Evolutionary conservation across 2,797 vertebrate genomes (phyloP).

Genomic region (Enteromius viviparus): DNA sequence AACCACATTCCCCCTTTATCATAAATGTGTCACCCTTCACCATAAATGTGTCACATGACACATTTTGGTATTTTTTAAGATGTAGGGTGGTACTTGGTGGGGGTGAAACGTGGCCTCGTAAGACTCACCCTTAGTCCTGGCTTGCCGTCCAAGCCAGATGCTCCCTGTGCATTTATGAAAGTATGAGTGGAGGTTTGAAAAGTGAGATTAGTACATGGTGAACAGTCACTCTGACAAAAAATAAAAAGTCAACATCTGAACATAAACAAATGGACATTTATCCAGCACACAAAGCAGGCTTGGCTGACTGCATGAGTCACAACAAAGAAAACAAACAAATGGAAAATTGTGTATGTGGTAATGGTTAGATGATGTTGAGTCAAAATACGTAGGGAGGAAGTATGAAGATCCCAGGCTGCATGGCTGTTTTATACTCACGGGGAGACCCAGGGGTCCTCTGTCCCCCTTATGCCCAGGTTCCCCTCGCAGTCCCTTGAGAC

Average conservation of each 20-base stretch:
- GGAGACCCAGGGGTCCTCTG: constrained; percentile 97
- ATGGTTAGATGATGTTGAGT: constrained; percentile 21
- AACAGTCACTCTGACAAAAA: constrained; percentile 67
- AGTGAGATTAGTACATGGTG: constrained; percentile 94
- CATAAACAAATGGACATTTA: constrained; percentile 66
- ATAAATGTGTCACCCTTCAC: too few relatives aligned
- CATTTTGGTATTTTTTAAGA: constrained; percentile 20
- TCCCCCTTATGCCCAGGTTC: constrained; percentile 98
- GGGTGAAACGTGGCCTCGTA: constrained; percentile 76
- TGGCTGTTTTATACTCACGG: constrained; percentile 85
- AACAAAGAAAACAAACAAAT: constrained; percentile 17
- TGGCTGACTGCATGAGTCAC: constrained; percentile 1
- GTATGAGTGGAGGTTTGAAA: constrained; percentile 93
- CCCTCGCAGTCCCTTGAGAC: constrained; percentile 93
- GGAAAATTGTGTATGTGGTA: constrained; percentile 14
- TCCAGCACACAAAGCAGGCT: constrained; percentile 30
- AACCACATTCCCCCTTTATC: constrained; percentile 23
- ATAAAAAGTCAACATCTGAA: constrained; percentile 65
- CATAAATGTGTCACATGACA: constrained; percentile 22
- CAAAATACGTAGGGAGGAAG: constrained; percentile 5
- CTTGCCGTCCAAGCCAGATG: constrained; percentile 99
- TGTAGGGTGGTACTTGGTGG: constrained; percentile 56
- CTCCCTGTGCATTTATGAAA: constrained; percentile 95
- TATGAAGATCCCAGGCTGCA: constrained; percentile 47
- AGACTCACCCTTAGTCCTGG: constrained; percentile 98